phyloP scores from a whole-genome alignment of 2,797 vertebrate species.

The Loris lydekkerianus region DNA sequence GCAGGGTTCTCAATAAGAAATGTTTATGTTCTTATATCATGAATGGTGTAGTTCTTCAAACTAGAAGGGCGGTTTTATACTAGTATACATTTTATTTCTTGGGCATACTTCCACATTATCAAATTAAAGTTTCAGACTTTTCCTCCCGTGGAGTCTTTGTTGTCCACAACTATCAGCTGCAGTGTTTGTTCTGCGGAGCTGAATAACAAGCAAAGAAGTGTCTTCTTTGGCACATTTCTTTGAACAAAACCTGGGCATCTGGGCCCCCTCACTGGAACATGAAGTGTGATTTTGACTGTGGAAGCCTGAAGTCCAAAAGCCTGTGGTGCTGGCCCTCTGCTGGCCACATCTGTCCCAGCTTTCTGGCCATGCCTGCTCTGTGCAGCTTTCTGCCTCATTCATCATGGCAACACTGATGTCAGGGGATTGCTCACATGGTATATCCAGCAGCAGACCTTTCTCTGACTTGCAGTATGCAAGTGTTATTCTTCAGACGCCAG shows the following conservation, averaged over 20 bases:
- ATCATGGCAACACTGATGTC: neutral
- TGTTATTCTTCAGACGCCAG: conserved; percentile 10
- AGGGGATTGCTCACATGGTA: conserved; percentile 26
- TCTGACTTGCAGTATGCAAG: conserved; percentile 60
- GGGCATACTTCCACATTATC: neutral
- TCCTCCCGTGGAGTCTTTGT: neutral
- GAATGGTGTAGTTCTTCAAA: neutral
- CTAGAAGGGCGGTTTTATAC: neutral
- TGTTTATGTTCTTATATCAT: neutral
- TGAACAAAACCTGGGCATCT: conserved; percentile 56
- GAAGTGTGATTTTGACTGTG: conserved; percentile 13
- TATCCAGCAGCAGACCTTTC: conserved; percentile 59
- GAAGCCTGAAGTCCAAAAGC: conserved; percentile 39
- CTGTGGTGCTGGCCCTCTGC: conserved; percentile 8
- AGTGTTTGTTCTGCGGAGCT: neutral
- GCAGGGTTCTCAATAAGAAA: neutral
- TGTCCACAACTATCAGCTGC: neutral
- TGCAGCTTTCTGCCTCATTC: conserved; percentile 70
- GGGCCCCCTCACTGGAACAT: neutral
- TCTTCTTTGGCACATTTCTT: conserved; percentile 28
- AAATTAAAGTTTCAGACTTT: neutral
- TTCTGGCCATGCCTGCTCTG: neutral
- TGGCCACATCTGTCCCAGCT: conserved; percentile 41
- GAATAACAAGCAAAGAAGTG: neutral
- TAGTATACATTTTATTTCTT: conserved; percentile 16